Base-by-base conservation (phyloP, 1,140 invertebrate species). In the Matsumurasca onukii region DNA sequence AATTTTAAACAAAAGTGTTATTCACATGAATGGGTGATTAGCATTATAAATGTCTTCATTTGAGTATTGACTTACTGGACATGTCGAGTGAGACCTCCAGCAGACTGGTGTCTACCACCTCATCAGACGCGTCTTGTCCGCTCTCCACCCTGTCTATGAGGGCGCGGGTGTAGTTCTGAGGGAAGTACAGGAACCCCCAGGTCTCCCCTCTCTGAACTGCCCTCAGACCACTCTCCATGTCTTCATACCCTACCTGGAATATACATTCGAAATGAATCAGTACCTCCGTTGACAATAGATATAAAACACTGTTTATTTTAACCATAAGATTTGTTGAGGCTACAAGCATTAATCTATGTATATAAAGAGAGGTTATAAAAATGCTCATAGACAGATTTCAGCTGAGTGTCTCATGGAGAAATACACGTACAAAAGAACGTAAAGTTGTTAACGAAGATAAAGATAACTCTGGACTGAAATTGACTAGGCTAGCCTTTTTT, bases 31-130 rank as follows among this genome's bases (percentile, higher is more conserved):
- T n/a, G n/a, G n/a, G n/a, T n/a, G n/a, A n/a, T n/a, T n/a, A n/a
- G n/a, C n/a, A n/a, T n/a, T n/a, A n/a, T n/a, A n/a, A n/a, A n/a
- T n/a, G n/a, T n/a, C n/a, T n/a, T n/a, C n/a, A n/a, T n/a, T n/a
- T n/a, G n/a, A n/a, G n/a, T n/a, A n/a, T n/a, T n/a, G n/a, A 72
- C 70, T 72, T 81, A 91, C 89, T 93, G 48, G 94, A 95, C 88
- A 94, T 94, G 79, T 97, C 95, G 64, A 94, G 83, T 86, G 90
- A 92, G 22, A 96, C 88, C 74, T 89, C 82, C 31, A 97, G 87
- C 74, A 91, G 89, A 63, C 93, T 93, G 57, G 87, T 87, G 55
- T 89, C 84, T 12, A 96, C 82, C 13, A 92, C 92, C 69, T 88
- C 88, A 51, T 91, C 86, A 71, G 91, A 88, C 0, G 88, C 86